phyloP scores from a whole-genome alignment of 64 coral and sea anemone species.

The Actinia tenebrosa region DNA sequence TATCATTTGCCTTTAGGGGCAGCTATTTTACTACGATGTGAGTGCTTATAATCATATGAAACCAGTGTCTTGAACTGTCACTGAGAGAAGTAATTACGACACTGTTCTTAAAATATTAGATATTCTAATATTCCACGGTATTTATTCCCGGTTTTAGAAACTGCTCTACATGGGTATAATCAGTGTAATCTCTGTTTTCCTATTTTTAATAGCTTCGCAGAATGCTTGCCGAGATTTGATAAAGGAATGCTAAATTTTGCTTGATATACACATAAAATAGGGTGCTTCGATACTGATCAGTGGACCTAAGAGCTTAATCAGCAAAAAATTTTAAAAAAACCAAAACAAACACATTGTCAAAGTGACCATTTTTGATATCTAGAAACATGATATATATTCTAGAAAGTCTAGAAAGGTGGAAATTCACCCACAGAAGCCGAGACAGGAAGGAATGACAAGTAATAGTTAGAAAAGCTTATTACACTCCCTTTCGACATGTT shows the following conservation, averaged over 20 bases:
- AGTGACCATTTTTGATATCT: background rate
- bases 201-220: no score
- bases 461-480: background rate
- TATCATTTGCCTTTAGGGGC: background rate
- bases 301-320: background rate
- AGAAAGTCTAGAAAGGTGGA: background rate
- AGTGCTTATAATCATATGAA: background rate
- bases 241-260: background rate
- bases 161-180: no score
- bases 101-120: no score
- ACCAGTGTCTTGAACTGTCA: no score
- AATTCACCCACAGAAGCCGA: background rate
- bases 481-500: background rate
- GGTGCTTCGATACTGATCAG: background rate
- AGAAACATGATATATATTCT: background rate
- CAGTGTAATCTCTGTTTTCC: no score
- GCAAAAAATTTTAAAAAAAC: no score
- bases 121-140: no score
- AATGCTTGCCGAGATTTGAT: no score
- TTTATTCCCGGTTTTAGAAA: no score
- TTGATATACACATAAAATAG: background rate
- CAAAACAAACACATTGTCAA: background rate
- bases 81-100: no score
- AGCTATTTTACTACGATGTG: no score
- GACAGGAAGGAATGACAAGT: background rate